These are phyloP conservation scores for Myzus persicae DNA, from an alignment of 1,140 invertebrate species.

Conservation along the genomic window DNA sequence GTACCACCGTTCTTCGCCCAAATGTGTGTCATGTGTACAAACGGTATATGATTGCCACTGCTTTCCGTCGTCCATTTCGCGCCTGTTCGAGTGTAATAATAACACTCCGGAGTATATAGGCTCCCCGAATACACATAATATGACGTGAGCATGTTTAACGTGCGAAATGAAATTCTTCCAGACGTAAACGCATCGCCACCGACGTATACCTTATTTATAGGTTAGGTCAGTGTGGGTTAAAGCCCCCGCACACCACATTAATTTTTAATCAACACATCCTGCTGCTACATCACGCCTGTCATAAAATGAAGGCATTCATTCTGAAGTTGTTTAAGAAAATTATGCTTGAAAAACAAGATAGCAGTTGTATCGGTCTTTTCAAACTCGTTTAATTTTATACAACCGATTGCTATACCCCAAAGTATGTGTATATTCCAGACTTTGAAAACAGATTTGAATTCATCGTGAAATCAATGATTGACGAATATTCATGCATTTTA, in stretches of 20 bases:
- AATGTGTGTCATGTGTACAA: background rate
- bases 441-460: too few relatives aligned
- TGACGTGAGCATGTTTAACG: background rate
- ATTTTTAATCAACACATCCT: background rate
- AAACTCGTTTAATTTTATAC: too few relatives aligned
- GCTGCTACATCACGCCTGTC: background rate
- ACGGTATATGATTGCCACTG: background rate
- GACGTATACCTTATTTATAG: too few relatives aligned
- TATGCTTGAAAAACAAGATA: background rate
- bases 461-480: too few relatives aligned
- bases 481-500: too few relatives aligned
- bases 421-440: too few relatives aligned
- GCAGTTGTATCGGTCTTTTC: background rate
- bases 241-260: background rate
- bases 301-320: background rate
- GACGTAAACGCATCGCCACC: background rate
- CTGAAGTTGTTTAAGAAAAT: background rate
- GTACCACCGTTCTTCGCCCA: too few relatives aligned
- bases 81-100: background rate
- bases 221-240: background rate
- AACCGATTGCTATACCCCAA: too few relatives aligned
- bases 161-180: background rate
- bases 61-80: background rate
- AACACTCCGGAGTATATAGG: background rate
- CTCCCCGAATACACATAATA: background rate